Conservation (phyloP, 2,797 vertebrate species). For the Argentina silus region DNA sequence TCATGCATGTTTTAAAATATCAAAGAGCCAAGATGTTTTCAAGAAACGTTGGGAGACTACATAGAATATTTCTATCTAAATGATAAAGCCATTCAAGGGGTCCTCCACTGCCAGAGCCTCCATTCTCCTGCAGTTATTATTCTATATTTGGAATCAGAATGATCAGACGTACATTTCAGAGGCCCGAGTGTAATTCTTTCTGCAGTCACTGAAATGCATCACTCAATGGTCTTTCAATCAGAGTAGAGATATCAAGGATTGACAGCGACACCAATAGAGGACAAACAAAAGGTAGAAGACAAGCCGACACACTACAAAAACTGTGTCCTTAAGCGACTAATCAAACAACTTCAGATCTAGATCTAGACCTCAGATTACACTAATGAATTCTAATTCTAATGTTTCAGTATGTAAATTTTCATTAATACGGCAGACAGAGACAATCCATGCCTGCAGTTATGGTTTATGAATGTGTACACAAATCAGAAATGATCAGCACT, state of each 20-base stretch:
- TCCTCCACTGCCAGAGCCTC: constrained; percentile 12
- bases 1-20: constrained; percentile 42
- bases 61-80: constrained; percentile 35
- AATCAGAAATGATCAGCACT: constrained; percentile 60
- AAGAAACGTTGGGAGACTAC: constrained; percentile 45
- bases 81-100: constrained; percentile 24
- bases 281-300: constrained; percentile 77
- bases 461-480: constrained; percentile 51
- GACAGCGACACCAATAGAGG: constrained; percentile 69
- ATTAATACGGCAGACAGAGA: constrained; percentile 77
- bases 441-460: constrained; percentile 76
- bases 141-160: constrained; percentile 25
- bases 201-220: background rate
- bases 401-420: constrained; percentile 84
- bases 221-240: constrained; percentile 65
- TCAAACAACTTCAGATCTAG: constrained; percentile 83
- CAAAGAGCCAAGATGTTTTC: constrained; percentile 54
- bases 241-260: constrained; percentile 70
- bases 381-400: constrained; percentile 85
- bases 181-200: constrained; percentile 32
- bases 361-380: constrained; percentile 79
- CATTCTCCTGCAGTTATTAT: background rate
- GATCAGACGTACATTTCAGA: constrained; percentile 6
- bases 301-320: constrained; percentile 75
- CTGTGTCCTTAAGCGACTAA: constrained; percentile 81